Base-by-base conservation (phyloP, 2,113 vertebrate species). In the Oreocharis arfaki region DNA sequence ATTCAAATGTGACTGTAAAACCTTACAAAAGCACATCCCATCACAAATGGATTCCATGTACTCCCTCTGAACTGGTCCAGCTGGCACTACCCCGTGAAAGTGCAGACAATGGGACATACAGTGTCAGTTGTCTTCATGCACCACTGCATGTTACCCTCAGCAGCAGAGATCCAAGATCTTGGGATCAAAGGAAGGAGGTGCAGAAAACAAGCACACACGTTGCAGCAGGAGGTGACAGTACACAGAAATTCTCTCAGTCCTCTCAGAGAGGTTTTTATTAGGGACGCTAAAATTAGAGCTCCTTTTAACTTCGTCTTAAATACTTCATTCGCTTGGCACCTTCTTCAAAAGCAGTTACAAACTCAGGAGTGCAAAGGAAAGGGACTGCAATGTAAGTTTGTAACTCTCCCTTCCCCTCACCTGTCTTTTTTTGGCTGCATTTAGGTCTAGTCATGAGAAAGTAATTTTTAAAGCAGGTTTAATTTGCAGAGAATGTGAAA, bases 141-240 rank as follows among this genome's bases (percentile, higher is more conserved):
- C 64, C 81, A 75, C 68, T 81, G 92, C 92, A 95, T 22, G 14
- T 86, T 94, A 88, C 55, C 35, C 75, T 53, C 32, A 52, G 73
- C 86, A 90, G 92, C 14, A 71, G 50, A 28, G 47, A 96, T 84
- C 83, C 79, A 83, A 90, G 85, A 93, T 64, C 93, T 68, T 30
- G 41, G 60, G 80, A 95, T 96, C 92, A 96, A 95, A 97, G 90
- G 82, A 96, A 84, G 56, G 47, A 90, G 64, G 79, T 1, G 1
- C 35, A 75, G 76, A 87, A 94, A 96, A 92, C 85, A 92, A 93
- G 88, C 56, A 79, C 68, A 67, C 39, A 71, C 93, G 78, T 28
- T 90, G 83, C 92, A 93, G 96, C 83, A 86, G 88, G 90, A 96
- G 90, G 84, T 91, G 96, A 94, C 80, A 87, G 88, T 68, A 96